A percentile compares a stretch with the other conserved stretches of the same genome.
phyloP scores from a whole-genome alignment of 1,140 invertebrate species.

The Temnothorax curvispinosus region DNA sequence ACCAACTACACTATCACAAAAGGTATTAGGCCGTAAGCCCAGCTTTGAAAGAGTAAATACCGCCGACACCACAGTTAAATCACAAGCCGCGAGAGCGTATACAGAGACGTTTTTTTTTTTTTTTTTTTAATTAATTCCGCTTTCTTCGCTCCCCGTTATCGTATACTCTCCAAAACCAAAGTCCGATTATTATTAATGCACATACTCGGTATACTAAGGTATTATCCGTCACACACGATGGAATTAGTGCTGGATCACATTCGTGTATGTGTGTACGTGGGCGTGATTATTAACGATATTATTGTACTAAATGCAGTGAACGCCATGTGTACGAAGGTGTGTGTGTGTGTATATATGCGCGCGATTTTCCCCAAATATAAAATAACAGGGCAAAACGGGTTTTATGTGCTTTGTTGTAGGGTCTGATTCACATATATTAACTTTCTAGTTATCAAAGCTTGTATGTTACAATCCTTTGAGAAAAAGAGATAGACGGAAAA shows the following conservation, averaged over 20 bases:
- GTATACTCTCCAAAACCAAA: conserved; percentile 30
- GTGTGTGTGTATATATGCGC: neutral
- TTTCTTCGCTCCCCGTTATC: conserved; percentile 14
- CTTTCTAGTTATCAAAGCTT: conserved; percentile 10
- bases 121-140: conserved; percentile 6
- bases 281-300: conserved; percentile 33
- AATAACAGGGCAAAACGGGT: neutral
- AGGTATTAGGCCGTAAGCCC: conserved; percentile 52
- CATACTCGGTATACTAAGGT: conserved; percentile 34
- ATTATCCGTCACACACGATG: conserved; percentile 29
- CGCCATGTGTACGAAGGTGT: neutral
- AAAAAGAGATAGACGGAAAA: neutral
- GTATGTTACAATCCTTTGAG: conserved; percentile 23
- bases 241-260: conserved; percentile 43
- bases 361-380: neutral
- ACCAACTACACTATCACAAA: conserved; percentile 61
- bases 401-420: neutral
- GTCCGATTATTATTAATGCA: conserved; percentile 34
- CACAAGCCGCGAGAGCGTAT: conserved; percentile 44
- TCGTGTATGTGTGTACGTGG: neutral
- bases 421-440: conserved; percentile 17
- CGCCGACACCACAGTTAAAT: conserved; percentile 61
- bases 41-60: conserved; percentile 45
- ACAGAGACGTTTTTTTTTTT: neutral
- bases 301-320: conserved; percentile 43